A percentile compares a stretch with the other conserved stretches of the same genome.
Conservation (phyloP, 2,797 vertebrate species). For the Enteromius unitaeniatus region DNA sequence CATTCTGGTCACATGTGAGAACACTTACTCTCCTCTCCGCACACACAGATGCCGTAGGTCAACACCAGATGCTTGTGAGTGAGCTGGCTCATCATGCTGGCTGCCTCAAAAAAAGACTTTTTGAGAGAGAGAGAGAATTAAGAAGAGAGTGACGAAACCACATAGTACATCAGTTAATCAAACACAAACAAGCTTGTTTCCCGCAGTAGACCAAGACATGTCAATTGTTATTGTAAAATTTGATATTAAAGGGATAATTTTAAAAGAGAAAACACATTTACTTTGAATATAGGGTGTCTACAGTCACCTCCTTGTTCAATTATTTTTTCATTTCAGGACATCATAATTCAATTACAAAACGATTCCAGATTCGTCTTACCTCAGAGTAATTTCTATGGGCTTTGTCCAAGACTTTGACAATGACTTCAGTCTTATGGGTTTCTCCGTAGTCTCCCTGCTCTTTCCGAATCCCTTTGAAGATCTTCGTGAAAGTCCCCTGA, state of each 20-base stretch:
- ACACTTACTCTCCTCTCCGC: conserved; percentile 95
- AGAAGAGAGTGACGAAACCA: background rate
- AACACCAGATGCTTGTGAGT: conserved; percentile 94
- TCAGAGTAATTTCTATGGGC: conserved; percentile 94
- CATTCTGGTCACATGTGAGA: background rate
- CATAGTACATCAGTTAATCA: background rate
- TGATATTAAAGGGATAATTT: background rate
- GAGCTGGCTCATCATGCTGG: conserved; percentile 99
- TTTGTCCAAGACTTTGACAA: conserved; percentile 95
- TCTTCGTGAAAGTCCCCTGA: conserved; percentile 96
- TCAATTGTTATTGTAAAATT: too few relatives aligned
- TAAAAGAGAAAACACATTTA: background rate
- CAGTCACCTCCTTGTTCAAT: background rate
- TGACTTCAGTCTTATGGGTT: conserved; percentile 90
- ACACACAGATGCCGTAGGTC: conserved; percentile 95
- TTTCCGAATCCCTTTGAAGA: conserved; percentile 90
- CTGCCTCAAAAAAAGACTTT: conserved; percentile 98
- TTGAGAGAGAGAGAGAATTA: too few relatives aligned
- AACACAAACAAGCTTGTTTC: background rate
- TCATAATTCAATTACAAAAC: background rate
- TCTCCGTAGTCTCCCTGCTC: conserved; percentile 93
- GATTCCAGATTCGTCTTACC: conserved; percentile 63
- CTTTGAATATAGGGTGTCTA: background rate
- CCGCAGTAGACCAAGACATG: background rate
- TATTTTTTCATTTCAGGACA: background rate